Conservation (phyloP, 2,113 vertebrate genomes). For the Vidua chalybeata region DNA sequence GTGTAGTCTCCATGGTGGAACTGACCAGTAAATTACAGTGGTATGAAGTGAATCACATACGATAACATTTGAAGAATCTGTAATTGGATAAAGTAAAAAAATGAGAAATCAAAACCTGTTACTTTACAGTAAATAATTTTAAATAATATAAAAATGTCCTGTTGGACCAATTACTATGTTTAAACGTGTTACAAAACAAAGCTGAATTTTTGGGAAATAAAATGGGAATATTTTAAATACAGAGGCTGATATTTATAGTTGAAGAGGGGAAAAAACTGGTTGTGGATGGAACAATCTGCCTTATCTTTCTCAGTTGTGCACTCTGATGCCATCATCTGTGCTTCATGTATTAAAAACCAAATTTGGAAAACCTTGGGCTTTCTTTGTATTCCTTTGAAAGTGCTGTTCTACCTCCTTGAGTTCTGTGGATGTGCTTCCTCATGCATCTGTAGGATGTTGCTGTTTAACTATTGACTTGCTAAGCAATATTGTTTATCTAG, state of each 20-base stretch:
- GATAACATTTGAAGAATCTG: neutral
- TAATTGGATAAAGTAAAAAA: neutral
- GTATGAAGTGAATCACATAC: neutral
- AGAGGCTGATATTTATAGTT: neutral
- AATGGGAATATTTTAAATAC: neutral
- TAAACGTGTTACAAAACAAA: neutral
- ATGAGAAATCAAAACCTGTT: neutral
- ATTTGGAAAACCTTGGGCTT: neutral
- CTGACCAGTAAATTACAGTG: neutral
- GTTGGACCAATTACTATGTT: neutral
- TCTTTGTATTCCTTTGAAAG: neutral
- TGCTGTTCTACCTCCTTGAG: neutral
- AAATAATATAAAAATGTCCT: neutral
- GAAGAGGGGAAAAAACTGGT: neutral
- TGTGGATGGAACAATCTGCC: neutral
- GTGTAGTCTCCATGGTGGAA: neutral
- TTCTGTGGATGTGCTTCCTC: neutral
- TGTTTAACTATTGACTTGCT: neutral
- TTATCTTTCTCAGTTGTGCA: neutral
- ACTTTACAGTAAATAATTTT: neutral
- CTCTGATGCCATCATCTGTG: neutral
- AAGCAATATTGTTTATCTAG: neutral
- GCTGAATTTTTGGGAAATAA: neutral
- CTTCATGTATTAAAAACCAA: accelerated
- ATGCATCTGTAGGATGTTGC: neutral